Percentiles rank a stretch among this genome's conserved stretches.
Evolutionary conservation across 1,140 invertebrate genomes (phyloP).

Genomic region (Tetragnatha versicolor): DNA sequence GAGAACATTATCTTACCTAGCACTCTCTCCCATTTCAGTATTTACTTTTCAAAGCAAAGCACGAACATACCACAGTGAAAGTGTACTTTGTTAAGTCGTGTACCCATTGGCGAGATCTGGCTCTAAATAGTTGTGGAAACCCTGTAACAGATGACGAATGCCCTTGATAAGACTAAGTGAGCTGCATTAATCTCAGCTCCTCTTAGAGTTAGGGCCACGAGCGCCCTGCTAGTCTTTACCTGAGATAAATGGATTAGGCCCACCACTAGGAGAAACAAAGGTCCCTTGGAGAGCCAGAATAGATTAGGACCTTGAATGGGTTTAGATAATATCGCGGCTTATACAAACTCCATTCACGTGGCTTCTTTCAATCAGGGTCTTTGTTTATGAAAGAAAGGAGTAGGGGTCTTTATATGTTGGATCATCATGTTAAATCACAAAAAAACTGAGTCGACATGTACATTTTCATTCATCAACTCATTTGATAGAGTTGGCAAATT

Average conservation of each 20-base stretch:
- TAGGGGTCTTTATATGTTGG: too few relatives aligned
- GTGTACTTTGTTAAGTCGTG: too few relatives aligned
- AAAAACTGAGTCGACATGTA: too few relatives aligned
- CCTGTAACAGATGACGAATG: conserved; percentile 3
- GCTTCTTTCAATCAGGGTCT: background rate
- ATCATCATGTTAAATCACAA: too few relatives aligned
- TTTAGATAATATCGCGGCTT: background rate
- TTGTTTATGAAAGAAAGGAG: too few relatives aligned
- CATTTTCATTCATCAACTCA: too few relatives aligned
- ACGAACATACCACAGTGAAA: too few relatives aligned
- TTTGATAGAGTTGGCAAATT: too few relatives aligned
- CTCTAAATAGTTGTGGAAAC: background rate
- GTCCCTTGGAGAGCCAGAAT: background rate
- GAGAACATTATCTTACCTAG: too few relatives aligned
- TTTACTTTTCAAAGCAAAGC: too few relatives aligned
- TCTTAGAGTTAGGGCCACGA: background rate
- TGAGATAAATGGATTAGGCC: conserved; percentile 13
- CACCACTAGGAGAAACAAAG: conserved; percentile 10
- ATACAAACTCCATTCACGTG: conserved; percentile 1
- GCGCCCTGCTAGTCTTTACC: background rate
- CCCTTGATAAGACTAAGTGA: background rate
- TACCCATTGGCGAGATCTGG: too few relatives aligned
- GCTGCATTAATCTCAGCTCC: conserved; percentile 7
- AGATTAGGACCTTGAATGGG: conserved; percentile 18
- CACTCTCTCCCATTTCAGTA: too few relatives aligned